Base-by-base conservation (phyloP, 2,888 invertebrate genomes). In the Beris morrisii region DNA sequence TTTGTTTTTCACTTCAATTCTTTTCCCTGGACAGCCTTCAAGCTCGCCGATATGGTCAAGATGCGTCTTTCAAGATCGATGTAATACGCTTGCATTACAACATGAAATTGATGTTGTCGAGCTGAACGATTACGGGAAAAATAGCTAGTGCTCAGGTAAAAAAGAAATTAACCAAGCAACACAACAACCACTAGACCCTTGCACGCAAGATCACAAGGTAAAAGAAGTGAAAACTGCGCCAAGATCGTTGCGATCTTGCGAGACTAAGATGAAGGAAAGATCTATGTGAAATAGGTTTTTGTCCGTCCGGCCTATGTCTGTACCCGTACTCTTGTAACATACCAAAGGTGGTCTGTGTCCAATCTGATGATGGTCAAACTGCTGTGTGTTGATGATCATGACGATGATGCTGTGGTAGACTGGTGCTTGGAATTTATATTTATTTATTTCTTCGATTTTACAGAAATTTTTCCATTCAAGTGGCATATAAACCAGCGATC, bases 91-190 rank as follows among this genome's bases (percentile, higher is more conserved):
- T 52, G 58, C 57, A 67, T 44, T 64, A 63, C 57, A 50, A 57
- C 28, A 38, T 46, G 55, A 48, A 45, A 61, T 63, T 66, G 66
- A 66, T 63, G 65, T 58, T 65, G 65, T 57, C 58, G 57, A 65
- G 65, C 32, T 65, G 55, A 57, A 56, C 56, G 56, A 65, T 65
- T 65, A 57, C 65, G 57, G 50, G 56, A 56, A 46, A 54, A 65
- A 57, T 65, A 30, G 65, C 48, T 5, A 38, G 38, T 38, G 7
- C 9, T 9, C 38, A 9, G 38, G 38, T 38, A 38, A 38, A 9
- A 38, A 38, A 38, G 9, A 38, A 38, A 9, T 38, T 38, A 22
- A 43, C 65, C 28, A 56, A 57, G 56, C 54, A 56, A 43, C 56
- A 43, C 56, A 57, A 48, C 48, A 32, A 57, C 55, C 46, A 22